These are phyloP conservation scores for Phylloscopus collybita DNA, from an alignment of 2,797 vertebrate species.

Conservation along the genomic window DNA sequence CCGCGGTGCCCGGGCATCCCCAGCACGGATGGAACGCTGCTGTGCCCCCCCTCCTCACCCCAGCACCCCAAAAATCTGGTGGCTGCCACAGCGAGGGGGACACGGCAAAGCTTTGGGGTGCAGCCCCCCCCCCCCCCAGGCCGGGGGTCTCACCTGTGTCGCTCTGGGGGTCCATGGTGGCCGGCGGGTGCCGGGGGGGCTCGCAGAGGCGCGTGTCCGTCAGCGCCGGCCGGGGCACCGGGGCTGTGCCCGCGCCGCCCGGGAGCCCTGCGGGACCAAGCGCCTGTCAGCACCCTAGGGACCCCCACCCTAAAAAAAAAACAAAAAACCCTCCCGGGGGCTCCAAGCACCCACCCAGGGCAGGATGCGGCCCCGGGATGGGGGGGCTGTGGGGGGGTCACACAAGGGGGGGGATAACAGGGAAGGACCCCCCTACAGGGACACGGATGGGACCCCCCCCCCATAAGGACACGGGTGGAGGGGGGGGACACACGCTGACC, in stretches of 20 bases:
- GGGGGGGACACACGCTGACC: neutral
- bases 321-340: neutral
- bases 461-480: neutral
- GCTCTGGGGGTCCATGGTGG: conserved; percentile 26
- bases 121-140: neutral
- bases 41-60: too few relatives aligned
- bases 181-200: neutral
- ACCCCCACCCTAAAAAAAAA: neutral
- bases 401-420: too few relatives aligned
- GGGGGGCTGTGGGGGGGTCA: neutral
- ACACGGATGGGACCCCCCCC: neutral
- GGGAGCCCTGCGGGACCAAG: conserved; percentile 3
- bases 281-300: neutral
- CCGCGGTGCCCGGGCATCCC: too few relatives aligned
- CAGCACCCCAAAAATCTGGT: accelerated
- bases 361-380: neutral
- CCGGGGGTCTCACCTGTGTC: conserved; percentile 8
- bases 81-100: neutral
- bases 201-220: neutral
- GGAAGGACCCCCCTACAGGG: neutral
- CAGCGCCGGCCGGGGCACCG: neutral
- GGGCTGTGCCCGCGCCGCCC: neutral
- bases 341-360: neutral
- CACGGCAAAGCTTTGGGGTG: too few relatives aligned
- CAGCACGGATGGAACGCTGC: too few relatives aligned